A percentile compares a stretch with the other conserved stretches of the same genome.
phyloP scores from a whole-genome alignment of 2,888 invertebrate species.

The Agrotis puta region DNA sequence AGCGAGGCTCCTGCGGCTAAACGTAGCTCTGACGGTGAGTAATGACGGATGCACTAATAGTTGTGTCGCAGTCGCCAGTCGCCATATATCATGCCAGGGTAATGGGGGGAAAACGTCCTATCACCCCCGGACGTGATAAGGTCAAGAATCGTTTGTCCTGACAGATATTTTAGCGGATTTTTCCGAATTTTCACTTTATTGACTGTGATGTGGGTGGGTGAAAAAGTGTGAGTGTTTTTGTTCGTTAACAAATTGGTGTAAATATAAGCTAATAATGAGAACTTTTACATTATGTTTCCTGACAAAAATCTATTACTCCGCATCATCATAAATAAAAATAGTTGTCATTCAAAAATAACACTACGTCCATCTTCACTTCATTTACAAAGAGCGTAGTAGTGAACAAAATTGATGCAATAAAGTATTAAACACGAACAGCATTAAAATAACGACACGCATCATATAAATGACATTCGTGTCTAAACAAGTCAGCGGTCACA shows the following conservation, averaged over 20 bases:
- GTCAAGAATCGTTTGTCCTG: conserved; percentile 84
- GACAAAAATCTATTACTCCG: conserved; percentile 20
- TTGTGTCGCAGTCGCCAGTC: conserved; percentile 85
- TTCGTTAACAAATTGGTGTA: not conserved
- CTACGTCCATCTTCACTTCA: conserved; percentile 61
- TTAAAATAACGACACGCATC: conserved; percentile 78
- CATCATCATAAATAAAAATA: conserved; percentile 47
- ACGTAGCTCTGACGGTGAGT: conserved; percentile 88
- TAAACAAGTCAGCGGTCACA: conserved; percentile 73
- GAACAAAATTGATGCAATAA: conserved; percentile 64
- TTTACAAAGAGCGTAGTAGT: conserved; percentile 56
- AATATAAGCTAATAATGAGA: not conserved
- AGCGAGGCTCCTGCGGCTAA: conserved; percentile 76
- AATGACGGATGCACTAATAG: conserved; percentile 91
- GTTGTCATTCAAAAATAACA: conserved; percentile 59
- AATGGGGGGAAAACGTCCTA: conserved; percentile 86
- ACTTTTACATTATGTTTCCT: conserved; percentile 1
- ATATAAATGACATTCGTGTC: conserved; percentile 78
- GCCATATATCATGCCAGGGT: conserved; percentile 88
- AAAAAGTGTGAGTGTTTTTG: conserved; percentile 19
- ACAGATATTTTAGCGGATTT: conserved; percentile 75
- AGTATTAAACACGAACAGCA: conserved; percentile 70
- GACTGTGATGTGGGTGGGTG: conserved; percentile 38
- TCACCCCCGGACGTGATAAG: conserved; percentile 87
- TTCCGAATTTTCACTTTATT: conserved; percentile 52